Percentiles rank a stretch among this genome's conserved stretches.
Evolutionary conservation across 2,888 invertebrate species (phyloP).

Genomic region (Actias luna): DNA sequence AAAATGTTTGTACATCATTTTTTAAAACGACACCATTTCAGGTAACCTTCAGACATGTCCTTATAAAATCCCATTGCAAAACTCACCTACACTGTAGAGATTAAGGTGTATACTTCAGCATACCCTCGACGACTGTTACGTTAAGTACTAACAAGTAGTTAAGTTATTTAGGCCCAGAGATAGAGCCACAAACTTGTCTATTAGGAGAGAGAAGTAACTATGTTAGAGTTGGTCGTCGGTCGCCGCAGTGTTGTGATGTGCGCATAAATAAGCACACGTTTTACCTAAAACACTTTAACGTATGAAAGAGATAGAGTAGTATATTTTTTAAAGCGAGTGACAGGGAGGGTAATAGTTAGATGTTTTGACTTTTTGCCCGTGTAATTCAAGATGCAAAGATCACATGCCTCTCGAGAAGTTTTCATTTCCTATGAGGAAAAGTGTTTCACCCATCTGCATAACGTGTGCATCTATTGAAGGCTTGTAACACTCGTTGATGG

Average conservation of each 20-base stretch:
- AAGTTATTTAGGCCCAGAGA: conserved; percentile 29
- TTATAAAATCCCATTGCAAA: not conserved
- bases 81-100: not conserved
- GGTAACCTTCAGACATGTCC: not conserved
- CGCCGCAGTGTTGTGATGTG: conserved; percentile 22
- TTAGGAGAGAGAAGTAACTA: conserved; percentile 24
- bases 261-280: not conserved
- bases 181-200: conserved; percentile 26
- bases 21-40: not conserved
- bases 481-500: too few species aligned
- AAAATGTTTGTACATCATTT: not conserved
- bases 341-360: too few species aligned
- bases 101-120: not conserved
- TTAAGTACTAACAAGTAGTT: conserved; percentile 13
- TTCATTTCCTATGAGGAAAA: too few species aligned
- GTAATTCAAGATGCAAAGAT: too few species aligned
- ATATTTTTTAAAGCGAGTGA: not conserved
- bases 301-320: not conserved
- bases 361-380: too few species aligned
- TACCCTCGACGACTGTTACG: not conserved
- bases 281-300: not conserved
- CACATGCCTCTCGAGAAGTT: too few species aligned
- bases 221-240: conserved; percentile 22
- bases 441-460: too few species aligned
- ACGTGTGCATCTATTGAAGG: too few species aligned